These are phyloP conservation scores for Drosophila lini DNA, from an alignment of 1,140 invertebrate genomes.

Conservation along the genomic window DNA sequence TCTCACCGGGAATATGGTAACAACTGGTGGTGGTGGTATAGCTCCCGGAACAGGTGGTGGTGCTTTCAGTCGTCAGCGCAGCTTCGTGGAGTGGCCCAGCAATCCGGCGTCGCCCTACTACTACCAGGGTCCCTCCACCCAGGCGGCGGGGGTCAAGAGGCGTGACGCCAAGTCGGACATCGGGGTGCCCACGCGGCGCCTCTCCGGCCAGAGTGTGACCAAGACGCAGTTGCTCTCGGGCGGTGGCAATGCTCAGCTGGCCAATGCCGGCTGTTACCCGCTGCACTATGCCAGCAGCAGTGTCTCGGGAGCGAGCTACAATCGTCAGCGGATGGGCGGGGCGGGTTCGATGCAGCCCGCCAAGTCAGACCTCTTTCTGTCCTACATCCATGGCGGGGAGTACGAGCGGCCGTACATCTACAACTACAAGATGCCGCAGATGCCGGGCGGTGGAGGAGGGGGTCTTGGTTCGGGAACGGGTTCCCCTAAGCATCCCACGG, in stretches of 20 bases:
- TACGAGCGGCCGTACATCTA: constrained; percentile 81
- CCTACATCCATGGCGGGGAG: constrained; percentile 78
- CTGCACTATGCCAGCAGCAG: constrained; percentile 68
- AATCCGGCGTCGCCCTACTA: constrained; percentile 81
- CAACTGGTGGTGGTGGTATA: constrained; percentile 36
- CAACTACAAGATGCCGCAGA: constrained; percentile 83
- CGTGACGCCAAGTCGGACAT: constrained; percentile 84
- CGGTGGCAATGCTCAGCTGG: constrained; percentile 54
- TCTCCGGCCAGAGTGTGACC: constrained; percentile 75
- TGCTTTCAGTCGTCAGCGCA: constrained; percentile 72
- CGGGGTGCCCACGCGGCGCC: constrained; percentile 76
- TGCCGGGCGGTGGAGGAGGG: constrained; percentile 52
- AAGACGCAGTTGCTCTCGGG: constrained; percentile 77
- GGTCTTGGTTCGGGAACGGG: constrained; percentile 31
- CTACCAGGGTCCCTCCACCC: constrained; percentile 72
- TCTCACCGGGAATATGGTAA: constrained; percentile 58
- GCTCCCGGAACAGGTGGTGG: constrained; percentile 42
- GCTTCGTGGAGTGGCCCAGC: constrained; percentile 81
- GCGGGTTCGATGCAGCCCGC: constrained; percentile 68
- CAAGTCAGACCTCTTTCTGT: constrained; percentile 82
- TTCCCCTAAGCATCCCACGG: constrained; percentile 66
- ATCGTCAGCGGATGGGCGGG: constrained; percentile 48
- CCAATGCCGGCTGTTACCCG: constrained; percentile 74
- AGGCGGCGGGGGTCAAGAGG: constrained; percentile 59
- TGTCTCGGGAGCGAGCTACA: constrained; percentile 51